Conservation (phyloP, 2,113 vertebrate genomes). For the Pedionomus torquatus region DNA sequence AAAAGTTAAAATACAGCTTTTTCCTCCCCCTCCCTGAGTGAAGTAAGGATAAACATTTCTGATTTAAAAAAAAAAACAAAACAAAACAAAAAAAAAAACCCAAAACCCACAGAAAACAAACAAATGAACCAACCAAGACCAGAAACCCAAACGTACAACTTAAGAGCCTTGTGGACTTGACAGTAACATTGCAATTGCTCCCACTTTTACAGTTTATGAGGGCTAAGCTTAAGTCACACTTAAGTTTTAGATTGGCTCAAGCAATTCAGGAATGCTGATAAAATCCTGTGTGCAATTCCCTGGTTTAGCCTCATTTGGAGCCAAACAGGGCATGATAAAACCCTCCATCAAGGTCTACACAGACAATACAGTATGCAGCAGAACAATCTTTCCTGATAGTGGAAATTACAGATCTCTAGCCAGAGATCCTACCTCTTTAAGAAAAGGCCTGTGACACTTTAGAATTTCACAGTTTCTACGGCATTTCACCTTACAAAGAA, state of each 20-base stretch:
- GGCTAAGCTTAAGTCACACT: not conserved
- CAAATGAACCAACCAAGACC: not conserved
- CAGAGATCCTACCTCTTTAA: not conserved
- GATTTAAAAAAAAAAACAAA: not conserved
- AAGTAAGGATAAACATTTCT: not conserved
- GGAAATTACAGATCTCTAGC: not conserved
- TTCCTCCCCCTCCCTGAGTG: not conserved
- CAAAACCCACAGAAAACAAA: not conserved
- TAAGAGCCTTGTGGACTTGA: not conserved
- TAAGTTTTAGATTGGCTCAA: not conserved
- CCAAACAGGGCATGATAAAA: not conserved
- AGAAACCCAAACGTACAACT: not conserved
- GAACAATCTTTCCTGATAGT: not conserved
- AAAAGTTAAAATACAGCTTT: too few species aligned
- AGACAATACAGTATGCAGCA: not conserved
- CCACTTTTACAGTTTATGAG: not conserved
- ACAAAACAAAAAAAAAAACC: not conserved
- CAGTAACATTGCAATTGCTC: not conserved
- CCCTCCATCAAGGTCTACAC: not conserved
- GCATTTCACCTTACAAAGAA: not conserved
- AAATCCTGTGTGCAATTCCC: not conserved
- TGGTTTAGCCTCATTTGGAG: not conserved
- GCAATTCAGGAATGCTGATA: not conserved
- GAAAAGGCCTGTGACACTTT: not conserved
- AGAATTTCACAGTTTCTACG: not conserved